Conservation (phyloP, 2,888 invertebrate genomes). For the Ormyrus labotus region DNA sequence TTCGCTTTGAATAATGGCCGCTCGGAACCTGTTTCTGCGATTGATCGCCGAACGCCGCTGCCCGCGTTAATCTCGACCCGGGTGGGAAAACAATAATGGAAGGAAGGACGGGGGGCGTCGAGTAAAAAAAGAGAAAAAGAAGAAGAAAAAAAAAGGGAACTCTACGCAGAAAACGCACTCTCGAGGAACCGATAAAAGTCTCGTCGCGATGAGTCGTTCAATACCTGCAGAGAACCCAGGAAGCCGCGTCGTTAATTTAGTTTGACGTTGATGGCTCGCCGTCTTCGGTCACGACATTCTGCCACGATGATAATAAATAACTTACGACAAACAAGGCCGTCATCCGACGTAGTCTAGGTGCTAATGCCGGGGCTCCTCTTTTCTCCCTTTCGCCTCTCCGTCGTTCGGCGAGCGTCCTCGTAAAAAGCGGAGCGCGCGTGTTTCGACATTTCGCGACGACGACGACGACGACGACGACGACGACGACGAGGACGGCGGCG, state of each 20-base stretch:
- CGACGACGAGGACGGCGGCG: no score
- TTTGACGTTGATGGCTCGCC: slow-evolving; percentile 72
- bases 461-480: no score
- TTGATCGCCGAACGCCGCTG: background rate
- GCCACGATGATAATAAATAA: slow-evolving; percentile 64
- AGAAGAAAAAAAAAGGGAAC: background rate
- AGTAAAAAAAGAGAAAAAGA: background rate
- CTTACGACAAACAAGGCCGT: slow-evolving; percentile 61
- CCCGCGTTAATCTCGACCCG: slow-evolving; percentile 2
- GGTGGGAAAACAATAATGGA: background rate
- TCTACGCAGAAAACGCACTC: slow-evolving; percentile 29
- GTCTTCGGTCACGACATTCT: slow-evolving; percentile 66
- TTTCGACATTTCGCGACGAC: slow-evolving; percentile 39
- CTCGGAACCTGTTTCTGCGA: background rate
- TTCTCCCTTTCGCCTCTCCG: slow-evolving; percentile 13
- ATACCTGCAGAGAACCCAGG: slow-evolving; percentile 65
- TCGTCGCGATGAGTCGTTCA: slow-evolving; percentile 50
- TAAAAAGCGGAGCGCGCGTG: slow-evolving; percentile 31
- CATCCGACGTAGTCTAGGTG: slow-evolving; percentile 50
- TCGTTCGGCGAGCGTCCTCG: slow-evolving; percentile 37
- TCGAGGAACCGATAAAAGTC: slow-evolving; percentile 49
- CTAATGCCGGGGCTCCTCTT: slow-evolving; percentile 39
- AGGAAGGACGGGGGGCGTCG: background rate
- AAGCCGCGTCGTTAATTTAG: slow-evolving; percentile 72
- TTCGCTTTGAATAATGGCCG: no score